Conservation (phyloP, 2,797 vertebrate genomes). For the Enteromius trimaculatus region DNA sequence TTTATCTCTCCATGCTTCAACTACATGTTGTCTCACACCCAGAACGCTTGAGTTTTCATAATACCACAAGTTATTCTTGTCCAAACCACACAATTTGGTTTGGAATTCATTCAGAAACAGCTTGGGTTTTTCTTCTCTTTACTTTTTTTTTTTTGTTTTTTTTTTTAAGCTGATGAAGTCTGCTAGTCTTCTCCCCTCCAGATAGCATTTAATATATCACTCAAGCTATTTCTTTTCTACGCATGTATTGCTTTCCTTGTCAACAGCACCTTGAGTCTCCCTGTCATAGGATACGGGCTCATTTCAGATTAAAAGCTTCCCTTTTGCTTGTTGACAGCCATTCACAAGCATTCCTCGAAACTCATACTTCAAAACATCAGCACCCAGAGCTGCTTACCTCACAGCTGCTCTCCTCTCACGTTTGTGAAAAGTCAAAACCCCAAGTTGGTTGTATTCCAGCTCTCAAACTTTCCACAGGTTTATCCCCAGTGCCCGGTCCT, state of each 20-base stretch:
- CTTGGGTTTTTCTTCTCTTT: not conserved
- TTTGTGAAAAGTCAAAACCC: slow-evolving; percentile 36
- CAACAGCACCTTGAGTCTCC: slow-evolving; percentile 45
- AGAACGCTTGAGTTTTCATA: slow-evolving; percentile 15
- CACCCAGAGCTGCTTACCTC: slow-evolving; percentile 56
- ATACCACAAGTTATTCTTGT: slow-evolving; percentile 37
- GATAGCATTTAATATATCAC: slow-evolving; percentile 34
- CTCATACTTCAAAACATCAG: slow-evolving; percentile 33
- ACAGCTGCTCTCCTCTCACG: slow-evolving; percentile 40
- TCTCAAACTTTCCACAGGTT: slow-evolving; percentile 54
- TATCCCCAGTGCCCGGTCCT: slow-evolving; percentile 70
- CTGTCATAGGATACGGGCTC: slow-evolving; percentile 27
- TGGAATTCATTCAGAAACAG: slow-evolving; percentile 8
- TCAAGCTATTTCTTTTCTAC: slow-evolving; percentile 14
- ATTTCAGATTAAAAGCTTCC: slow-evolving; percentile 18
- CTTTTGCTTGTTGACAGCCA: slow-evolving; percentile 40
- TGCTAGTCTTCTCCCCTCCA: not conserved
- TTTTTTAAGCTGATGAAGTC: not conserved
- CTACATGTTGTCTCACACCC: not conserved
- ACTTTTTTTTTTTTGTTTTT: not conserved
- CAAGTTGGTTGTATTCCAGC: slow-evolving; percentile 57
- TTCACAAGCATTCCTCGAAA: slow-evolving; percentile 28
- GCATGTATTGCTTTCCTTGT: slow-evolving; percentile 26
- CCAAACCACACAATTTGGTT: slow-evolving; percentile 21
- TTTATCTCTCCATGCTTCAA: not conserved